These are phyloP conservation scores for Ramphastos sulfuratus DNA, from an alignment of 2,113 vertebrate genomes.

Conservation along the genomic window DNA sequence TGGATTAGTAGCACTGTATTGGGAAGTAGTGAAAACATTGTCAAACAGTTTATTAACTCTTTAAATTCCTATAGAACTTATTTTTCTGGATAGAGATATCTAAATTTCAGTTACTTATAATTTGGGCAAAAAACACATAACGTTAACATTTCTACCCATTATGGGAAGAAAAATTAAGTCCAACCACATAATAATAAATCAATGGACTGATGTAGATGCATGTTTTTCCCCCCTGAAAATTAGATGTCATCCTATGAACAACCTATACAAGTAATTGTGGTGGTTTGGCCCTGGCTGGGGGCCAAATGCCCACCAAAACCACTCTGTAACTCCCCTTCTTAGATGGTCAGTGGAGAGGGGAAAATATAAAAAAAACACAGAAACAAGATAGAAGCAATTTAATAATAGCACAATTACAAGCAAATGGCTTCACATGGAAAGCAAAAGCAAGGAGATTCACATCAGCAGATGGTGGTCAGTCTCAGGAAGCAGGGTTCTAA, in stretches of 20 bases:
- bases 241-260: not conserved
- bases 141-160: not conserved
- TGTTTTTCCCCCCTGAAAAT: not conserved
- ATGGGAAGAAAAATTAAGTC: not conserved
- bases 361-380: too few species aligned
- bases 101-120: not conserved
- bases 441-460: too few species aligned
- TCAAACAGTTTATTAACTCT: not conserved
- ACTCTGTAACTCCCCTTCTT: too few species aligned
- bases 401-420: too few species aligned
- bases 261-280: fast-evolving
- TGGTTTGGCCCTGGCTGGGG: too few species aligned
- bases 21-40: not conserved
- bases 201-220: not conserved
- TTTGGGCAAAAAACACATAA: not conserved
- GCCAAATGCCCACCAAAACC: too few species aligned
- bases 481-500: too few species aligned
- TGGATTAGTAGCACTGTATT: not conserved
- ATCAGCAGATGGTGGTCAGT: too few species aligned
- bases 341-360: too few species aligned
- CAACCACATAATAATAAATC: not conserved
- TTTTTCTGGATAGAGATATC: not conserved
- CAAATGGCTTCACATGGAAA: too few species aligned
- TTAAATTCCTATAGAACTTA: not conserved
- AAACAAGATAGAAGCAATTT: too few species aligned